Percentiles rank a stretch among this genome's conserved stretches.
phyloP scores from a whole-genome alignment of 2,113 vertebrate genomes.

The Amblyornis subalaris region DNA sequence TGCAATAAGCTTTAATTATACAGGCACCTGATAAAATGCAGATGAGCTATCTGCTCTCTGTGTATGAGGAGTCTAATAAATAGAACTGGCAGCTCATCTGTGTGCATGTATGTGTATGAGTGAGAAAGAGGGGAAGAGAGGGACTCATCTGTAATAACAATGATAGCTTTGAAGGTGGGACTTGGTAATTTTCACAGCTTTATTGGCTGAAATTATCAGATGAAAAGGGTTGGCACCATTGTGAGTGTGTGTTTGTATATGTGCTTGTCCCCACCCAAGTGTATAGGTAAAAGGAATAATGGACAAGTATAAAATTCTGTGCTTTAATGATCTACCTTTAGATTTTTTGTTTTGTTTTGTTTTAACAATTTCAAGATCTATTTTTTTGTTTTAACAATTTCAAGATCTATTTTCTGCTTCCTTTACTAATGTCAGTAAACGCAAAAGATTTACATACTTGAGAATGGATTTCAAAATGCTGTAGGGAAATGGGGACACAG shows the following conservation, averaged over 20 bases:
- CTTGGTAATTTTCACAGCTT: constrained; percentile 45
- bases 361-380: not conserved
- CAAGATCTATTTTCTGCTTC: not conserved
- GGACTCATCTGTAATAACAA: constrained; percentile 10
- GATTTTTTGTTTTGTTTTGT: not conserved
- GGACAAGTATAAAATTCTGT: not conserved
- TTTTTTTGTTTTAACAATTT: not conserved
- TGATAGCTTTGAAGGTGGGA: constrained; percentile 56
- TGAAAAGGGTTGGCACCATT: not conserved
- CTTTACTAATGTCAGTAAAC: not conserved
- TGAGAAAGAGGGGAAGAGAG: not conserved
- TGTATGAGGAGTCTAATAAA: constrained; percentile 61
- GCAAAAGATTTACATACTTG: not conserved
- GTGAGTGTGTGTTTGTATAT: not conserved
- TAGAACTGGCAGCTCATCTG: constrained; percentile 32
- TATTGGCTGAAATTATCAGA: constrained; percentile 52
- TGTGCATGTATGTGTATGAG: not conserved
- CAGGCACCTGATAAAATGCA: constrained; percentile 73
- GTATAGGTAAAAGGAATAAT: not conserved
- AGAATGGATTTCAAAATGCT: not conserved
- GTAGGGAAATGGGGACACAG: not conserved
- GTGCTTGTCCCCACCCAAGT: not conserved
- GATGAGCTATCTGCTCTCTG: constrained; percentile 70
- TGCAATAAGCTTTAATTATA: constrained; percentile 77
- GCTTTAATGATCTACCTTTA: not conserved